phyloP scores from a whole-genome alignment of 2,797 vertebrate species.

The Cephalopachus bancanus region DNA sequence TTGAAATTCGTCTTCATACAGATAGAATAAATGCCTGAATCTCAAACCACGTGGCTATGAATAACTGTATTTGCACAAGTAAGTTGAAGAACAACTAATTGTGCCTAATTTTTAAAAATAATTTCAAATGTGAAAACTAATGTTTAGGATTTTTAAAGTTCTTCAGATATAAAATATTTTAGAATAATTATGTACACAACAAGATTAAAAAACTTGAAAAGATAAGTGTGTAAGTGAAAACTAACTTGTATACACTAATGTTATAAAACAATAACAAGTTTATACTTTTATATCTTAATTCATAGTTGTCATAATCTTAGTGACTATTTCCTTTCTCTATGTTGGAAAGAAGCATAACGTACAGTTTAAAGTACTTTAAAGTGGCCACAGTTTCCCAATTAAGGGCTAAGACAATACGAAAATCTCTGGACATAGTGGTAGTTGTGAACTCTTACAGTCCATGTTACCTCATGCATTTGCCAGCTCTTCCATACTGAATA shows the following conservation, averaged over 20 bases:
- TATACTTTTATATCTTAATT: constrained; percentile 2
- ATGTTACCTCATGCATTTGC: not conserved
- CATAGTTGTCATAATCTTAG: not conserved
- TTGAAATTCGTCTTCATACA: constrained; percentile 62
- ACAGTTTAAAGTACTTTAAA: constrained; percentile 15
- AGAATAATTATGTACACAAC: not conserved
- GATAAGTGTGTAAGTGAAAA: constrained; percentile 3
- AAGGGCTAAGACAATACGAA: not conserved
- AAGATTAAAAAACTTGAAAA: not conserved
- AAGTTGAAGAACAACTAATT: constrained; percentile 2
- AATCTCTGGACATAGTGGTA: not conserved
- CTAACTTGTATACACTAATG: not conserved
- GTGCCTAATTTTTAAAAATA: constrained; percentile 49
- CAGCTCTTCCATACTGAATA: not conserved
- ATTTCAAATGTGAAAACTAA: constrained; percentile 55
- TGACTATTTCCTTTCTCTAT: not conserved
- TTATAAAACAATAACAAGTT: constrained; percentile 19
- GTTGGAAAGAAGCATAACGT: not conserved
- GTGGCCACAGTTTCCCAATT: not conserved
- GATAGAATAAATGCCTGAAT: constrained; percentile 39
- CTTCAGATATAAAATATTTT: constrained; percentile 48
- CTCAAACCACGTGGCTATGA: not conserved
- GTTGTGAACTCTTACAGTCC: not conserved
- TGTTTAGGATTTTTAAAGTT: constrained; percentile 52
- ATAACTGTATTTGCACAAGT: not conserved